Evolutionary conservation across 37 sponge, comb jelly and placozoan genomes (phyloP).

Genomic region (Beroe forskalii): DNA sequence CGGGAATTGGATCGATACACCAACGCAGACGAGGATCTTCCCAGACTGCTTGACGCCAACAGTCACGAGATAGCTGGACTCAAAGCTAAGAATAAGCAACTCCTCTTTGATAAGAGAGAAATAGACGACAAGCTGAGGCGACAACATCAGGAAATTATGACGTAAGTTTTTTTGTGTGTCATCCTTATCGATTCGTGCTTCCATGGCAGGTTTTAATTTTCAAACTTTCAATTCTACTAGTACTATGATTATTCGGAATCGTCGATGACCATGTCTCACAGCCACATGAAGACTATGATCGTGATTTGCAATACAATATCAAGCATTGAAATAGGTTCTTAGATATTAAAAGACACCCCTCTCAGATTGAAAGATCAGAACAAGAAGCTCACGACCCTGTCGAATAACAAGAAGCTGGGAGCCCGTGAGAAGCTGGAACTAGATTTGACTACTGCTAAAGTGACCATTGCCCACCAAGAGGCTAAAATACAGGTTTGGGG

Average conservation of each 20-base stretch:
- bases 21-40: constrained; percentile 50
- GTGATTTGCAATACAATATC: too few relatives aligned
- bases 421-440: constrained; percentile 38
- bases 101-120: constrained; percentile 49
- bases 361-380: constrained; percentile 33
- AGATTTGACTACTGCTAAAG: constrained; percentile 37
- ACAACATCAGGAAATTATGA: constrained; percentile 55
- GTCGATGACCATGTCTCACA: too few relatives aligned
- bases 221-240: too few relatives aligned
- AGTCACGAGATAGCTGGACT: constrained; percentile 48
- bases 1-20: constrained; percentile 18
- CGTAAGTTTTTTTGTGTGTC: constrained; percentile 47
- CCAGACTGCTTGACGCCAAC: constrained; percentile 47
- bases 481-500: constrained; percentile 53
- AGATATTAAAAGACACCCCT: too few relatives aligned
- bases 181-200: too few relatives aligned
- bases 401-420: constrained; percentile 30
- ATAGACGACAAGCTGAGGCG: constrained; percentile 35
- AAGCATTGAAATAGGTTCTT: too few relatives aligned
- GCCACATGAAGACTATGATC: too few relatives aligned
- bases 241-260: too few relatives aligned
- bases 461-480: constrained; percentile 57
- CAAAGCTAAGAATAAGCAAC: constrained; percentile 52
- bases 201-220: too few relatives aligned
- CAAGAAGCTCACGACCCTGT: constrained; percentile 25